Conservation (phyloP, 2,797 vertebrate species). For the Falco biarmicus region DNA sequence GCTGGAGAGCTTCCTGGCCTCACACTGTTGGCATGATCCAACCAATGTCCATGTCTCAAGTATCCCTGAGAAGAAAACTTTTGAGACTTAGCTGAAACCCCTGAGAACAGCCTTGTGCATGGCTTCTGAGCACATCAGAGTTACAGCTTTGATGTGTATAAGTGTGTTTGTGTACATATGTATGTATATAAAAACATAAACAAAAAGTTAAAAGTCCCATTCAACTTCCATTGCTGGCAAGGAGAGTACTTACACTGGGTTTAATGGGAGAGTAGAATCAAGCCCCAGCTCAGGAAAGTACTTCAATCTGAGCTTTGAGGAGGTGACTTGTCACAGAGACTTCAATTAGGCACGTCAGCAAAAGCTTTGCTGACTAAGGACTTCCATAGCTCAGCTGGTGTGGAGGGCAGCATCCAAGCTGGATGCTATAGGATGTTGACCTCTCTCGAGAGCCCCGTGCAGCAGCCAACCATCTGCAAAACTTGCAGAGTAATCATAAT, state of each 20-base stretch:
- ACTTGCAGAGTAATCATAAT: constrained; percentile 47
- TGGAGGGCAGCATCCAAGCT: constrained; percentile 47
- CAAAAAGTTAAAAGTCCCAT: background rate
- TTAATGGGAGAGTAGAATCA: background rate
- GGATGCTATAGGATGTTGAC: constrained; percentile 47
- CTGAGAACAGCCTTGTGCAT: background rate
- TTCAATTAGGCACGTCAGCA: constrained; percentile 47
- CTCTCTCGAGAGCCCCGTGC: background rate
- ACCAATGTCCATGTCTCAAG: background rate
- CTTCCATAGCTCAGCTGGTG: constrained; percentile 45
- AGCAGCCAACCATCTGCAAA: constrained; percentile 60
- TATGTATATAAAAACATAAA: background rate
- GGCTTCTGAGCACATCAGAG: background rate
- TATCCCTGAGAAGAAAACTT: background rate
- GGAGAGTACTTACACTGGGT: background rate
- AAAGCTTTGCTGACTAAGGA: constrained; percentile 52
- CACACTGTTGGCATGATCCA: background rate
- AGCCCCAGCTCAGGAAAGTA: background rate
- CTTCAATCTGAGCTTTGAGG: background rate
- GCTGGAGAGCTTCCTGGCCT: background rate
- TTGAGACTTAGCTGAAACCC: background rate
- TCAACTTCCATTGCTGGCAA: background rate
- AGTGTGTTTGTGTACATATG: background rate
- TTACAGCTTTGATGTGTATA: background rate
- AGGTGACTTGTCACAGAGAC: background rate